These are phyloP conservation scores for Myotis daubentonii DNA, from an alignment of 2,797 vertebrate genomes.

Conservation along the genomic window DNA sequence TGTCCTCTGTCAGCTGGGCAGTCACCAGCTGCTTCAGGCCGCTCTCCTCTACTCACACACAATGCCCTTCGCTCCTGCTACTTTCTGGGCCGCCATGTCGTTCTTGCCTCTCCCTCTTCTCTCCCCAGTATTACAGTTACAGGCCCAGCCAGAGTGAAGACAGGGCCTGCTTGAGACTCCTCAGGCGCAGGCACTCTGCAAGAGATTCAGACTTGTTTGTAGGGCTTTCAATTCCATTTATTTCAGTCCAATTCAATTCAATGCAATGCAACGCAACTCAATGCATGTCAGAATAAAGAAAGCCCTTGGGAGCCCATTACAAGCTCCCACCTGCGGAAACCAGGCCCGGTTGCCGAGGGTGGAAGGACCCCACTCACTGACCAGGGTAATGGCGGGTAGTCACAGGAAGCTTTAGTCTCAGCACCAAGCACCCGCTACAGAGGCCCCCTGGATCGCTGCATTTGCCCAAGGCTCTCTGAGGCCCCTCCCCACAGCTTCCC, in stretches of 20 bases:
- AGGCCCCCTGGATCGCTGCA: fast-evolving
- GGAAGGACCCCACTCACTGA: neutral
- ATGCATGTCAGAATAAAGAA: neutral
- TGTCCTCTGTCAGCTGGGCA: fast-evolving
- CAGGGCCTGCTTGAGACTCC: neutral
- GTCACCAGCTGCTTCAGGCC: fast-evolving
- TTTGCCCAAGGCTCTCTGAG: neutral
- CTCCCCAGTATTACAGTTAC: fast-evolving
- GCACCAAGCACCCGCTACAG: neutral
- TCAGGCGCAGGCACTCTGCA: neutral
- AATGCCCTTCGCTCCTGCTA: neutral
- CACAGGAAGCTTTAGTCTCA: neutral
- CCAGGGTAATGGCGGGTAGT: neutral
- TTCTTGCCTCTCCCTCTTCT: neutral
- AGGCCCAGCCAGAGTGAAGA: neutral
- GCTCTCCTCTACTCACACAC: neutral
- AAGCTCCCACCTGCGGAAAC: neutral
- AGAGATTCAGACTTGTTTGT: neutral
- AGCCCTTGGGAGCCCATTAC: neutral
- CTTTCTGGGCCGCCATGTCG: neutral
- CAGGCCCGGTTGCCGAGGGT: neutral
- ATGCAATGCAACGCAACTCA: neutral
- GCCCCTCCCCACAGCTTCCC: neutral
- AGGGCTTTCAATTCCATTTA: slow-evolving; percentile 16
- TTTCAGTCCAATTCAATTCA: neutral